Evolutionary conservation across 2,113 vertebrate genomes (phyloP).

Genomic region (Leucosticte australis): DNA sequence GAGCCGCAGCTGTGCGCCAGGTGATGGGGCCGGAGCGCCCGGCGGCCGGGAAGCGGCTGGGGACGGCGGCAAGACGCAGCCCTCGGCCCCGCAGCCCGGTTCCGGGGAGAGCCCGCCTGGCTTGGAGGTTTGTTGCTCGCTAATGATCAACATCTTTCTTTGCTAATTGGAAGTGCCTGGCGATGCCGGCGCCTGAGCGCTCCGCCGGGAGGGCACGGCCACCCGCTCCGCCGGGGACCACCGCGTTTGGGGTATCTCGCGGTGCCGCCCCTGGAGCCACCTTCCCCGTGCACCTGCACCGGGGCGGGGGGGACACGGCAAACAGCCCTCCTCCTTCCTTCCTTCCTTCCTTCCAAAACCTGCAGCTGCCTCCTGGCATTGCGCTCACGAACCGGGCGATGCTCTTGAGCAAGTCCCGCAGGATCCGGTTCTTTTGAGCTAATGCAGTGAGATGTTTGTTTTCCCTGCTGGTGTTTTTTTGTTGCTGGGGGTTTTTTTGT

Average conservation of each 20-base stretch:
- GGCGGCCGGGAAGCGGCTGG: not conserved
- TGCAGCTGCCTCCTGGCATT: not conserved
- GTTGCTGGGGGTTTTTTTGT: not conserved
- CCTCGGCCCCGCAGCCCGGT: not conserved
- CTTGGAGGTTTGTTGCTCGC: not conserved
- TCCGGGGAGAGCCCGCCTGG: not conserved
- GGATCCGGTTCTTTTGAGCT: not conserved
- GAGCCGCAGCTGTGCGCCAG: not conserved
- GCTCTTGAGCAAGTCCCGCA: not conserved
- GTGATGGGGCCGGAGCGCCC: not conserved
- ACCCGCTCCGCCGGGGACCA: not conserved
- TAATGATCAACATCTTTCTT: not conserved
- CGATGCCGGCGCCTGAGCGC: not conserved
- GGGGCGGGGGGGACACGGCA: too few species aligned
- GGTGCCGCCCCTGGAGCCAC: not conserved
- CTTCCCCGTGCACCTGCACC: not conserved
- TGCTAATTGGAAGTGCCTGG: not conserved
- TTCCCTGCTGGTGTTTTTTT: not conserved
- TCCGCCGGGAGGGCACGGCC: not conserved
- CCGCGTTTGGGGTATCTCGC: not conserved
- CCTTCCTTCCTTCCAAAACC: not conserved
- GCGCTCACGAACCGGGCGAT: rapidly evolving
- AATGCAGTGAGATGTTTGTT: not conserved
- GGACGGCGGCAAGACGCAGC: not conserved
- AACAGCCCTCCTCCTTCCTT: not conserved